Evolutionary conservation across 2,113 vertebrate genomes (phyloP).

Genomic region (Poeciliopsis prolifica): DNA sequence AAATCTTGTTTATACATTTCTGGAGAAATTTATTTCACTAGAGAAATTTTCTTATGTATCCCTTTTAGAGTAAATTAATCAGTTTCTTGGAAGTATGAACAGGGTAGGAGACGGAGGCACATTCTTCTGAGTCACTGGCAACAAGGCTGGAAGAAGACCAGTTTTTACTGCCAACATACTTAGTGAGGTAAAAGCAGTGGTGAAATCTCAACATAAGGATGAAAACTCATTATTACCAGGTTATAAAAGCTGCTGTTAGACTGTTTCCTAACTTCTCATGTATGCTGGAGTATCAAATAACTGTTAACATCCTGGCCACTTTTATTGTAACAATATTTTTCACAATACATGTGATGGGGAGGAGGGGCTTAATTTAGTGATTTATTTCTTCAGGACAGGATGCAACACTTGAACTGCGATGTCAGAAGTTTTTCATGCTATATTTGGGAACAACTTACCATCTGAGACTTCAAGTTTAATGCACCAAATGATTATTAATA

Average conservation of each 20-base stretch:
- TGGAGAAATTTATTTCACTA: not conserved
- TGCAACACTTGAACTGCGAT: not conserved
- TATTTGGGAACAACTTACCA: not conserved
- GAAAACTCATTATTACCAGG: not conserved
- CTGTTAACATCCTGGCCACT: not conserved
- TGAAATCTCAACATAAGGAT: not conserved
- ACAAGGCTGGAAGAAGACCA: not conserved
- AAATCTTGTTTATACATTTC: not conserved
- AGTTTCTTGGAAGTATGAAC: not conserved
- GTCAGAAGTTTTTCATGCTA: not conserved
- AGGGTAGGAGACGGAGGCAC: not conserved
- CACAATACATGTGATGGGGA: not conserved
- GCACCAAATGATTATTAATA: not conserved
- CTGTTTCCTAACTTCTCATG: not conserved
- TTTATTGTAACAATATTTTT: not conserved
- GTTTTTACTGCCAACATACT: not conserved
- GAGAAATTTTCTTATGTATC: not conserved
- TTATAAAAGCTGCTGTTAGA: not conserved
- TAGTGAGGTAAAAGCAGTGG: not conserved
- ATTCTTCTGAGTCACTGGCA: not conserved
- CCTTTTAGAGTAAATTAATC: not conserved
- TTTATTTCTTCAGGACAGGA: not conserved
- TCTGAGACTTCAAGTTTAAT: not conserved
- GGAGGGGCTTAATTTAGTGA: not conserved
- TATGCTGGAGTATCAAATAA: not conserved